These are phyloP conservation scores for Heteromormyrus szaboi DNA, from an alignment of 2,797 vertebrate genomes.

Conservation along the genomic window DNA sequence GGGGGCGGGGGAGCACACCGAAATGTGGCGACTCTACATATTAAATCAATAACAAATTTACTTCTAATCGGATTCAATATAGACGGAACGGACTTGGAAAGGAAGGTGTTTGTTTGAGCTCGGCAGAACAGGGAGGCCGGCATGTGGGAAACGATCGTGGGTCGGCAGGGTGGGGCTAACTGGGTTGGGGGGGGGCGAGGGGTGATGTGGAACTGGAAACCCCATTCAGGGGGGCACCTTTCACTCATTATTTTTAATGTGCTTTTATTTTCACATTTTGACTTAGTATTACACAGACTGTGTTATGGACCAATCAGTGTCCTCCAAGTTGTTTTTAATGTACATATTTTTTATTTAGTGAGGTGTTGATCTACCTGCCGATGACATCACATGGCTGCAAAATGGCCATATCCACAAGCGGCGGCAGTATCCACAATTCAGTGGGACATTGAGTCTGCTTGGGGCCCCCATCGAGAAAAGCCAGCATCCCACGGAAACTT, in stretches of 20 bases:
- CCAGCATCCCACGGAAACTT: neutral
- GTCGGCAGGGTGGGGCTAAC: neutral
- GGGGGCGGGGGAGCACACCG: conserved; percentile 38
- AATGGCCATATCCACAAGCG: neutral
- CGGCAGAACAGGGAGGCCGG: conserved; percentile 17
- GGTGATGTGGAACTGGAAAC: neutral
- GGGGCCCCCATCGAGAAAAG: neutral
- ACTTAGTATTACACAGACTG: neutral
- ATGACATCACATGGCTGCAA: neutral
- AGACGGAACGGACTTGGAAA: conserved; percentile 44
- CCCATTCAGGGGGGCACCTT: neutral
- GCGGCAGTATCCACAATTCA: neutral
- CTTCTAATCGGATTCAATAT: conserved; percentile 47
- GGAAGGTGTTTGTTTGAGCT: conserved; percentile 52
- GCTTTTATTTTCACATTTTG: neutral
- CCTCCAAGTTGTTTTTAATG: neutral
- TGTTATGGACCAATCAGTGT: neutral
- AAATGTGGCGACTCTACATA: conserved; percentile 38
- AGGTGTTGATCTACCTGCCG: neutral
- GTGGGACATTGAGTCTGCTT: neutral
- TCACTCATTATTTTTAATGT: neutral
- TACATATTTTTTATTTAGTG: neutral
- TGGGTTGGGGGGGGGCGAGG: neutral
- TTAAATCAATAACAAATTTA: conserved; percentile 54
- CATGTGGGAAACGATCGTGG: neutral